phyloP scores from a whole-genome alignment of 23 tunicate genomes.

The Ascidia mentula region DNA sequence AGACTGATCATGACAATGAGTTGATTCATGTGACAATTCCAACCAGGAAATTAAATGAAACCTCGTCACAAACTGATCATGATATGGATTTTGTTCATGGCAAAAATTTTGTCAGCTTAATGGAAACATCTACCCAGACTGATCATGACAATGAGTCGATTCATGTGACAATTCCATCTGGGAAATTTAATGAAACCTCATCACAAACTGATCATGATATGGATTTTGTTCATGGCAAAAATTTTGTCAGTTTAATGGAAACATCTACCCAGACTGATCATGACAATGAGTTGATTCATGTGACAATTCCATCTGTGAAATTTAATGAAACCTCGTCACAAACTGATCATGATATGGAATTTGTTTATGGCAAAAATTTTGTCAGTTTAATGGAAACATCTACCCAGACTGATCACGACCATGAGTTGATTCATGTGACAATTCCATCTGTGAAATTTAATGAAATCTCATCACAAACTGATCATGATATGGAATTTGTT shows the following conservation, averaged over 20 bases:
- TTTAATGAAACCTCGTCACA: conserved; percentile 28
- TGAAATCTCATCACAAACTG: background rate
- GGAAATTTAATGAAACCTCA: background rate
- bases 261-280: conserved; percentile 15
- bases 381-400: background rate
- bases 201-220: background rate
- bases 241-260: background rate
- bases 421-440: background rate
- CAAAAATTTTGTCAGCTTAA: background rate
- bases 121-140: background rate
- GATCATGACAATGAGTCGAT: background rate
- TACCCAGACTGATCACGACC: conserved; percentile 17
- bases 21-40: too few species aligned
- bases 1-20: conserved; percentile 29
- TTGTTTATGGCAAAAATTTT: background rate
- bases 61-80: conserved; percentile 44
- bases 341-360: conserved; percentile 33
- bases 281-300: background rate
- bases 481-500: background rate
- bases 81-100: conserved; percentile 6
- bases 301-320: background rate
- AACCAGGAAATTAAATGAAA: too few species aligned
- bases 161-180: background rate
- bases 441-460: background rate
- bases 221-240: background rate